Base-by-base conservation (phyloP, 2,797 vertebrate genomes). In the Oreonectes daqikongensis region DNA sequence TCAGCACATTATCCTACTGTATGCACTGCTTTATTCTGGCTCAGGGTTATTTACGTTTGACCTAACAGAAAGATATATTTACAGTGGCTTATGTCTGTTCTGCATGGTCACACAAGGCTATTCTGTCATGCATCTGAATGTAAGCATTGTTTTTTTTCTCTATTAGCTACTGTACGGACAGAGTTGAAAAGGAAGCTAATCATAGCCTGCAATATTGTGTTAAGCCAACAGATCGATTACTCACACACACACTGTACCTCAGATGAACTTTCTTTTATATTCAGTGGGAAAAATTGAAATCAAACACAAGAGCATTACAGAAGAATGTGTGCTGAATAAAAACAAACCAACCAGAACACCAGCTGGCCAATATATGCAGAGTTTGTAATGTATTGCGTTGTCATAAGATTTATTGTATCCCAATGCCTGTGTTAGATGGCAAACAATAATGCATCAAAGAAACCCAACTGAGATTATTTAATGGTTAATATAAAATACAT, bases 131-230 rank as follows among this genome's bases (percentile, higher is more conserved):
- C 18, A 48, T 48, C 35, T 77, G 44, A 77, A 55, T 69, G 38
- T 24, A 73, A n/a, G n/a, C 46, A 24, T 32, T 72, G 68, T 60
- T 50, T 61, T 42, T 15, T 14, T 42, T 1, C 7, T 3, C 55
- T 63, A 68, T 63, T 72, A 50, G 40, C 32, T 50, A 61, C 74
- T 46, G 69, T 71, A 55, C 24, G 40, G 68, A 70, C 20, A 57
- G 50, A 4, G 17, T 72, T 52, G 44, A 77, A 66, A 72, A 35
- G 32, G 61, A 70, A 75, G 35, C 1, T 2, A 69, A 67, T 53
- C 59, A 11, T 72, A 69, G 46, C 55, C 69, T 69, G 26, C 52
- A 38, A 57, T 69, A 42, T 24, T 64, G 52, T 24, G 24, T 17
- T 44, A 18, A 26, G 26, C 59, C 28, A 69, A 57, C 59, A 15